A percentile compares a stretch with the other conserved stretches of the same genome.
These are phyloP conservation scores for Lucinisca nassula DNA, from an alignment of 2,888 invertebrate genomes.

Conservation along the genomic window DNA sequence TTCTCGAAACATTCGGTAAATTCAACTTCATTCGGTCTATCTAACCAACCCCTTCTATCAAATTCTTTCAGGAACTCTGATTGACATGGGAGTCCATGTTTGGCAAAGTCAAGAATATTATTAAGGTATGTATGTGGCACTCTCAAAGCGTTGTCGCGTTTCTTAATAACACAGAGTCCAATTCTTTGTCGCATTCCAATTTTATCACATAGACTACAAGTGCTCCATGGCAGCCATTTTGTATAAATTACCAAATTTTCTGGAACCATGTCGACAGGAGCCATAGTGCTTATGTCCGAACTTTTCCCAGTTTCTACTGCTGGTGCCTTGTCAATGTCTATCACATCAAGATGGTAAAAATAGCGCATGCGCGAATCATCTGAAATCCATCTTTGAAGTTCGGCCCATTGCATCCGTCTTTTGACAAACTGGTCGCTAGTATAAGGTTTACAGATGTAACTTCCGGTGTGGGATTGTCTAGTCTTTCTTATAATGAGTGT, in stretches of 20 bases:
- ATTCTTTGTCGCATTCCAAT: constrained; percentile 56
- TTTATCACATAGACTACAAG: constrained; percentile 60
- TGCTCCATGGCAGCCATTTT: constrained; percentile 67
- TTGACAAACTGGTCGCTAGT: constrained; percentile 20
- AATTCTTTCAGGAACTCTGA: constrained; percentile 58
- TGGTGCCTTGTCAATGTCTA: constrained; percentile 46
- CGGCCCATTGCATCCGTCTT: constrained; percentile 31
- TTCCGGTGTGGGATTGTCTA: constrained; percentile 36
- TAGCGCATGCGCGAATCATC: constrained; percentile 35
- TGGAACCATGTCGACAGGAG: constrained; percentile 7
- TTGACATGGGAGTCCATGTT: constrained; percentile 58
- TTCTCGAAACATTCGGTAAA: constrained; percentile 37
- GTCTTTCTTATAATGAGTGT: constrained; percentile 66
- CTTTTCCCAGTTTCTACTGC: constrained; percentile 38
- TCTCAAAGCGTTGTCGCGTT: background rate
- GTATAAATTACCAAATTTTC: constrained; percentile 56
- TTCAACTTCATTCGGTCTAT: constrained; percentile 51
- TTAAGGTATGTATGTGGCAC: constrained; percentile 45
- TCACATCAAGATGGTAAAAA: constrained; percentile 59
- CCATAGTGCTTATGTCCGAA: background rate
- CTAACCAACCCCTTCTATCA: constrained; percentile 15
- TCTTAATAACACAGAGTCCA: constrained; percentile 62
- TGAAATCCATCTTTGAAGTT: constrained; percentile 45
- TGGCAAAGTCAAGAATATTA: constrained; percentile 47
- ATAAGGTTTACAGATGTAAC: constrained; percentile 56